Evolutionary conservation across 2,113 vertebrate species (phyloP).

Genomic region (Brachionichthys hirsutus): DNA sequence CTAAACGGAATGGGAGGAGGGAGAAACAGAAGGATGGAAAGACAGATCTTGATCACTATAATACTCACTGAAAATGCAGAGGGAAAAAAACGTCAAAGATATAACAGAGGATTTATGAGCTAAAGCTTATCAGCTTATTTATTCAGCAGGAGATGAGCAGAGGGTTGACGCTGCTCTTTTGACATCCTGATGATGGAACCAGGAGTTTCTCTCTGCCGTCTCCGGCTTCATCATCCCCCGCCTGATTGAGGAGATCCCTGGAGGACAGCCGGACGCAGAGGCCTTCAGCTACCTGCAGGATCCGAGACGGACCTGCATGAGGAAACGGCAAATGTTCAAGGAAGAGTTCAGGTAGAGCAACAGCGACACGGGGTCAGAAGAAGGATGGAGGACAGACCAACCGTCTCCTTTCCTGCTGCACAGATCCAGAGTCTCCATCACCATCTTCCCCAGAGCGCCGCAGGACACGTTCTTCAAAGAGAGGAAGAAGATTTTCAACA

Average conservation of each 20-base stretch:
- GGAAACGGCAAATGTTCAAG: neutral
- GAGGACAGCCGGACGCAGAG: slow-evolving; percentile 60
- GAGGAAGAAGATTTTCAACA: neutral
- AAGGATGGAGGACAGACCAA: slow-evolving; percentile 10
- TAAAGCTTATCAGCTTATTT: neutral
- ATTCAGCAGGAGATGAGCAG: slow-evolving; percentile 72
- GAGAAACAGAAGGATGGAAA: slow-evolving; percentile 1
- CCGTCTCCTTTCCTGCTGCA: slow-evolving; percentile 58
- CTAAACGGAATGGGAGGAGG: too few species aligned
- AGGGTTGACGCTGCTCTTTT: slow-evolving; percentile 41
- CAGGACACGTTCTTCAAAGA: slow-evolving; percentile 61
- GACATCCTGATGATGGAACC: slow-evolving; percentile 24
- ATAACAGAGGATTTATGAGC: too few species aligned
- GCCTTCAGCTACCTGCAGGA: slow-evolving; percentile 63
- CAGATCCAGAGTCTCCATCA: slow-evolving; percentile 67
- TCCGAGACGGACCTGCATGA: slow-evolving; percentile 46
- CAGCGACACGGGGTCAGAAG: too few species aligned
- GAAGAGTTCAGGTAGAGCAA: neutral
- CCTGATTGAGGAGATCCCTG: slow-evolving; percentile 43
- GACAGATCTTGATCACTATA: too few species aligned
- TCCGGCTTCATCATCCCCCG: slow-evolving; percentile 17
- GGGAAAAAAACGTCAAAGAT: neutral
- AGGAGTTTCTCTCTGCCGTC: slow-evolving; percentile 27
- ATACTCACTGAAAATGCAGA: neutral
- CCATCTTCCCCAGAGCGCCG: slow-evolving; percentile 63